Evolutionary conservation across 1,140 invertebrate genomes (phyloP), one percentile per base, ranked within the genome.

Genomic region (Plodia interpunctella): DNA sequence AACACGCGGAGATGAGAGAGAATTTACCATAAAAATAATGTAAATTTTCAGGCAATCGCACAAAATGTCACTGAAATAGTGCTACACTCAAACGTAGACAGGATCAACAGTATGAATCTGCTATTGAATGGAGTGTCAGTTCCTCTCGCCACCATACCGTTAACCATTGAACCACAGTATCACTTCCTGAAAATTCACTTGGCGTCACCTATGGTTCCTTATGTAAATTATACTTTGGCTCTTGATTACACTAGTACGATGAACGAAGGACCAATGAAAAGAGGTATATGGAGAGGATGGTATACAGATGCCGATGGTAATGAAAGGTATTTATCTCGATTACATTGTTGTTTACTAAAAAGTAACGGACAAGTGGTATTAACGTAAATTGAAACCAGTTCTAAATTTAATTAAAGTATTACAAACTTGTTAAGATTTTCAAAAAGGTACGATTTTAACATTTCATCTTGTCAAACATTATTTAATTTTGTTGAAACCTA

Each of bases 211-310:
- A 59, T 88, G 17, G 58, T 28, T 10, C 32, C 68, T 28, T 63
- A 65, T 18, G 62, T 28, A 5, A 87, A 78, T 53, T 88, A 88
- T 55, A 78, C 74, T 0, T 54, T 88, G 11, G 53, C 44, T 13
- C 83, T 88, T 20, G 68, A 74, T 15, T 88, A 88, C 50, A 72
- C 64, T 0, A 80, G 71, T 44, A 78, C 70, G 18, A 88, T 88
- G 83, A 88, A 88, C 57, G 82, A 83, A 32, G 83, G 83, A 0
- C 86, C 86, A 0, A 83, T 88, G 80, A 87, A 83, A 35, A 74
- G 83, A 66, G 86, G 86, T 38, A 83, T 88, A 49, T 88, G 83
- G 83, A 70, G 73, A 57, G 86, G 86, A 54, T 81, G 72, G 75
- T 87, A 87, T 21, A 73, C 28, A 20, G 86, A 88, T 66, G 72